Conservation (phyloP, 2,888 invertebrate genomes). For the Amblyjoppa proteus region DNA sequence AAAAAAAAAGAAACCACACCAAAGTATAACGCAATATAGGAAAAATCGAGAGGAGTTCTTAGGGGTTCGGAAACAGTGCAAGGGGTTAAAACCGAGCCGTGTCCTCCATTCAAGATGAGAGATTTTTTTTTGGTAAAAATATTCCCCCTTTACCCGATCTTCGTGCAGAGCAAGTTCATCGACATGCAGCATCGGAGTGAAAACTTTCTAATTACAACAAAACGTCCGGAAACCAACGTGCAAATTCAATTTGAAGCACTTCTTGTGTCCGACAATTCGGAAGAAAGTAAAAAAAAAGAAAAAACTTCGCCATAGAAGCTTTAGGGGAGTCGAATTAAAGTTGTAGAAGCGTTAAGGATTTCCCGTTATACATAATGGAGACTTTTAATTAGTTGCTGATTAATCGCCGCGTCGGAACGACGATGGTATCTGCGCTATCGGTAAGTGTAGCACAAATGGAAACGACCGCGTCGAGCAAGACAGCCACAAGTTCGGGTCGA, state of each 20-base stretch:
- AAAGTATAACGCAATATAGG: too few relatives aligned
- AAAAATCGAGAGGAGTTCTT: too few relatives aligned
- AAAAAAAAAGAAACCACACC: too few relatives aligned
- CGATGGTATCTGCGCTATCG: constrained; percentile 20
- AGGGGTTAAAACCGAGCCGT: too few relatives aligned
- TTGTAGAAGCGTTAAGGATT: not conserved
- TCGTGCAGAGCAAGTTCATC: too few relatives aligned
- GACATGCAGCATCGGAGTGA: too few relatives aligned
- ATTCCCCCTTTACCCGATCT: too few relatives aligned
- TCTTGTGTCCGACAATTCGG: not conserved
- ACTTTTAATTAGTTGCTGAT: constrained; percentile 13
- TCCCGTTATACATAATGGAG: constrained; percentile 11
- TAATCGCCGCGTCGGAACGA: not conserved
- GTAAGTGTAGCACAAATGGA: constrained; percentile 13
- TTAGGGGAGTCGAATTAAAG: not conserved
- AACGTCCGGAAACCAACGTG: not conserved
- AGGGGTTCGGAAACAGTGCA: too few relatives aligned
- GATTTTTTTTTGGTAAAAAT: too few relatives aligned
- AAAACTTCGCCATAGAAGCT: not conserved
- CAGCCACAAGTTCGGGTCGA: constrained; percentile 49
- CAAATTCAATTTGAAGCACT: not conserved
- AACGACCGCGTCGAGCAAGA: constrained; percentile 8
- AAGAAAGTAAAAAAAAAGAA: not conserved
- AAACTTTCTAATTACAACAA: too few relatives aligned
- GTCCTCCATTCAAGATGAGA: too few relatives aligned